Conservation (phyloP, 2,888 invertebrate species). For the Lasioglossum villosulum region DNA sequence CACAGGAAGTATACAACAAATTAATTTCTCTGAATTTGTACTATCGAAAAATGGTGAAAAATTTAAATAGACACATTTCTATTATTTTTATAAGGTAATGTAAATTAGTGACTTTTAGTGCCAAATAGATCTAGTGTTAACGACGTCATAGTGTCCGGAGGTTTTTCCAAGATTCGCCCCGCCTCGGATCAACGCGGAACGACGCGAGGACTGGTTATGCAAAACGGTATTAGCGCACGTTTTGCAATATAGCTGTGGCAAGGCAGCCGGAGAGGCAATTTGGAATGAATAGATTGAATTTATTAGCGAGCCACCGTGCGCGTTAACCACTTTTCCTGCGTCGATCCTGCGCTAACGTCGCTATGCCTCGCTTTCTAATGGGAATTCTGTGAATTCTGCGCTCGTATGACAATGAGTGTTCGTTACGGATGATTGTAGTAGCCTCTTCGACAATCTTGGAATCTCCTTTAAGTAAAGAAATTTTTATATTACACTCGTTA, state of each 20-base stretch:
- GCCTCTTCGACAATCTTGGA: not conserved
- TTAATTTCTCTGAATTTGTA: no score
- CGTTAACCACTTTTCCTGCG: conserved; percentile 8
- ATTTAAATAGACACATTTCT: no score
- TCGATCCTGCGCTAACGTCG: not conserved
- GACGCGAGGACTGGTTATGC: conserved; percentile 67
- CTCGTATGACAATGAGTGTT: not conserved
- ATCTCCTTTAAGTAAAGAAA: not conserved
- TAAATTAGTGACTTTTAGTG: not conserved
- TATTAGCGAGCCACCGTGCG: conserved; percentile 21
- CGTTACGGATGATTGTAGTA: not conserved
- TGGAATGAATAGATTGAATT: conserved; percentile 27
- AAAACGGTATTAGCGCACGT: conserved; percentile 47
- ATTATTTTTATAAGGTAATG: not conserved
- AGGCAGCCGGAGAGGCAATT: conserved; percentile 25
- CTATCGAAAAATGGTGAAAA: not conserved
- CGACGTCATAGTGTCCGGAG: not conserved
- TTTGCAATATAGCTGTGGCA: conserved; percentile 40
- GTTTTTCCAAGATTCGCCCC: conserved; percentile 1
- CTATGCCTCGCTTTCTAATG: not conserved
- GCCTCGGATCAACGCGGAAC: conserved; percentile 27
- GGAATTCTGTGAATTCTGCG: not conserved
- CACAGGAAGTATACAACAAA: no score
- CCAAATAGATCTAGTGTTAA: not conserved
- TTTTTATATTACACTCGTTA: not conserved